Percentiles rank a stretch among this genome's conserved stretches.
Conservation (phyloP, 2,113 vertebrate genomes). For the Setophaga petechia region DNA sequence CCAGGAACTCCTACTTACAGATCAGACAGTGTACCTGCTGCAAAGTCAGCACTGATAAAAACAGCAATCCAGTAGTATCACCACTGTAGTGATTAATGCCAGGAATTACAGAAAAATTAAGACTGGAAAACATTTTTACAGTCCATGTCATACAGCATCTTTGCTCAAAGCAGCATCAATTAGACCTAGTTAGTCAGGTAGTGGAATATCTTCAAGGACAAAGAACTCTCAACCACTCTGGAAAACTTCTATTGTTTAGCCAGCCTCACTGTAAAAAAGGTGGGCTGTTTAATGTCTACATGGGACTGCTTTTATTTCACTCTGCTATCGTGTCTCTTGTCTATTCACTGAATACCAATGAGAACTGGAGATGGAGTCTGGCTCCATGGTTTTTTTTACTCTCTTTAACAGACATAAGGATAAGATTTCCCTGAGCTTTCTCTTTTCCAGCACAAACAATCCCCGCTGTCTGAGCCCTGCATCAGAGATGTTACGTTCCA, state of each 20-base stretch:
- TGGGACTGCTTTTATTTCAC: not conserved
- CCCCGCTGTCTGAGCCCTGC: not conserved
- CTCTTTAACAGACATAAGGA: not conserved
- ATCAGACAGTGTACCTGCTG: not conserved
- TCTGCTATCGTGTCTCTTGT: not conserved
- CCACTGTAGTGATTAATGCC: not conserved
- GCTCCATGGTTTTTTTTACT: not conserved
- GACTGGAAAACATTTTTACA: not conserved
- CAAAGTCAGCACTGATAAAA: not conserved
- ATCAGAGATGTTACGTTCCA: not conserved
- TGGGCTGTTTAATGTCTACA: accelerated
- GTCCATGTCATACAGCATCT: not conserved
- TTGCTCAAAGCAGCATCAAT: not conserved
- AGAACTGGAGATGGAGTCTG: not conserved
- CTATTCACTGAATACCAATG: not conserved
- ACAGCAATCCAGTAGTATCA: not conserved
- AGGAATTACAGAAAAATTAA: not conserved
- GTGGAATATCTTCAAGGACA: not conserved
- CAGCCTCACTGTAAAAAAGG: not conserved
- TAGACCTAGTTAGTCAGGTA: not conserved
- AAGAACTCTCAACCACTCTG: not conserved
- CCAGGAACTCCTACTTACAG: not conserved
- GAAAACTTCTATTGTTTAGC: not conserved
- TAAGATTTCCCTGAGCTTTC: not conserved
- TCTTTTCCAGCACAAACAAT: not conserved